Evolutionary conservation across 2,797 vertebrate species (phyloP).

Genomic region (Acipenser ruthenus): DNA sequence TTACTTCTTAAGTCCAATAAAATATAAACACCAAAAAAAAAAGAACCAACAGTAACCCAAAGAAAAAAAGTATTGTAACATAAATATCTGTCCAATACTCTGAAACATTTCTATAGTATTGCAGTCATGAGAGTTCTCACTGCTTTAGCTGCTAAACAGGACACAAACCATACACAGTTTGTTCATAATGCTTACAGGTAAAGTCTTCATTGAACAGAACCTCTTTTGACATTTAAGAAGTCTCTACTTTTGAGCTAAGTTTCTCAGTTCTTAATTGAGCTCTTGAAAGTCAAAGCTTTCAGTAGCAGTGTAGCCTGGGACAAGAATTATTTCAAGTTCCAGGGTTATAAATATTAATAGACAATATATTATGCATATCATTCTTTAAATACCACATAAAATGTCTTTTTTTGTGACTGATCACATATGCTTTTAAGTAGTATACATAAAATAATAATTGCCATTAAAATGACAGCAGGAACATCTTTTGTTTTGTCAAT

Average conservation of each 20-base stretch:
- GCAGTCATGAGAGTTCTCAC: too few species aligned
- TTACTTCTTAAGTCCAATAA: too few species aligned
- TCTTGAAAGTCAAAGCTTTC: slow-evolving; percentile 61
- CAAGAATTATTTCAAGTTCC: slow-evolving; percentile 66
- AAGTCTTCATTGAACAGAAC: slow-evolving; percentile 21
- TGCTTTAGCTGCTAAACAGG: too few species aligned
- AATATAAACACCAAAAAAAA: too few species aligned
- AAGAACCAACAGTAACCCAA: too few species aligned
- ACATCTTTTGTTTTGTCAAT: slow-evolving; percentile 62
- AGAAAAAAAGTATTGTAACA: too few species aligned
- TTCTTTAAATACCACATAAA: slow-evolving; percentile 83
- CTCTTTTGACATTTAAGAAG: slow-evolving; percentile 54
- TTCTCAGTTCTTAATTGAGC: slow-evolving; percentile 67
- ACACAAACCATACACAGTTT: too few species aligned
- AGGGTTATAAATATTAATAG: slow-evolving; percentile 71
- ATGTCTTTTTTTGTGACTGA: slow-evolving; percentile 70
- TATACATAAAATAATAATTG: slow-evolving; percentile 82
- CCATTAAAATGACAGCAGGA: slow-evolving; percentile 68
- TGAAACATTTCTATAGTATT: too few species aligned
- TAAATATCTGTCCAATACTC: too few species aligned
- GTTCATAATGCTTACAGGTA: too few species aligned
- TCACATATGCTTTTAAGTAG: slow-evolving; percentile 85
- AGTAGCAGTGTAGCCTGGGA: slow-evolving; percentile 51
- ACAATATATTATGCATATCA: slow-evolving; percentile 82
- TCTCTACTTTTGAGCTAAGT: slow-evolving; percentile 58